These are phyloP conservation scores for Chrysodeixis includens DNA, from an alignment of 2,888 invertebrate genomes.

Conservation along the genomic window DNA sequence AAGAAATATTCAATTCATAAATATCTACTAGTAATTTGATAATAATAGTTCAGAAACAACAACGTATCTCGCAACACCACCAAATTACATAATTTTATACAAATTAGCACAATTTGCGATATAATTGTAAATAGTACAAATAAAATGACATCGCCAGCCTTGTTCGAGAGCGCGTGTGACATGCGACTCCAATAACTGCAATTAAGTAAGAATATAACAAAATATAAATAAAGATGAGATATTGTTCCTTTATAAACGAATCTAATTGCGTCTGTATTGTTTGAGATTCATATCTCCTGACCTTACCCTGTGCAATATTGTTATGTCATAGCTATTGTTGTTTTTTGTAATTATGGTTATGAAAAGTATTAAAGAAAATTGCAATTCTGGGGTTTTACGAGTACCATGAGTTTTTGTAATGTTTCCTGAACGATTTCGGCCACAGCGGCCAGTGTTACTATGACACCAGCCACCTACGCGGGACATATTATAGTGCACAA, in stretches of 20 bases:
- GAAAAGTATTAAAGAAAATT: background rate
- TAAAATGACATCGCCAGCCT: background rate
- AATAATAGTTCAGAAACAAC: too few relatives aligned
- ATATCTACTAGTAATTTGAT: too few relatives aligned
- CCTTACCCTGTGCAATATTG: constrained; percentile 30
- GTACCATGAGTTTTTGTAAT: too few relatives aligned
- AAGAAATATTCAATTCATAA: too few relatives aligned
- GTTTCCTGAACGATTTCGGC: too few relatives aligned
- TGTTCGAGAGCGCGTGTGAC: constrained; percentile 19
- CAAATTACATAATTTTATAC: too few relatives aligned
- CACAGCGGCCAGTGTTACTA: too few relatives aligned
- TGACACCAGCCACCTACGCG: too few relatives aligned
- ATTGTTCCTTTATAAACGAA: constrained; percentile 9
- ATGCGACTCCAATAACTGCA: constrained; percentile 23
- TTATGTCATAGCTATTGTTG: too few relatives aligned
- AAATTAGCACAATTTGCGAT: background rate
- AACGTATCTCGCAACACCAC: too few relatives aligned
- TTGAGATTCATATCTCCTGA: constrained; percentile 27
- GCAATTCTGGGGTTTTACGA: too few relatives aligned
- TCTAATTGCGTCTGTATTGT: constrained; percentile 37
- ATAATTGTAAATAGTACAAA: background rate
- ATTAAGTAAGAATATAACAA: constrained; percentile 1
- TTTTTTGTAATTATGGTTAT: constrained; percentile 18
- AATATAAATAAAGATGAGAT: constrained; percentile 4
- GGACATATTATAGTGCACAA: too few relatives aligned